Evolutionary conservation across 2,797 vertebrate species (phyloP), one percentile per base, ranked within the genome.

Genomic region (Holocentrus rufus): DNA sequence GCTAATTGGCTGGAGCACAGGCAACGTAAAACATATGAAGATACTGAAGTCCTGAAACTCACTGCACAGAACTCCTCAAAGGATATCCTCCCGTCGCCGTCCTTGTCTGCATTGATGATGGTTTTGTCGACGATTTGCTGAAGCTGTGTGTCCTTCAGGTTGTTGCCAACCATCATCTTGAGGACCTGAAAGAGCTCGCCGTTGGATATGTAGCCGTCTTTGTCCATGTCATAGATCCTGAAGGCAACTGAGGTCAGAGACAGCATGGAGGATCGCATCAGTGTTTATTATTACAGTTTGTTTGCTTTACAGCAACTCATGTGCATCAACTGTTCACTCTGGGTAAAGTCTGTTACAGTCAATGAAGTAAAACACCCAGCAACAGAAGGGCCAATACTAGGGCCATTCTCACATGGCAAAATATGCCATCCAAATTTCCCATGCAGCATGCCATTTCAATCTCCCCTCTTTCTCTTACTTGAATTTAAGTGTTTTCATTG

Each of bases 111-210:
- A 82, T 96, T 96, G 92, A 97, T 96, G 92, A 93, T 93, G 82
- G 89, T 93, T 66, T 93, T 93, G 84, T 93, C 91, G 0, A 92
- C 91, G 10, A 97, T 97, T 90, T 97, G 96, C 92, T 97, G 96
- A 81, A 97, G 95, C 86, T 97, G 96, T 46, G 95, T 97, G 92
- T 97, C 96, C 91, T 97, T 97, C 89, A 97, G 94, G 92, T 97
- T 97, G 93, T 95, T 97, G 72, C 96, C 96, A 81, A 97, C 96
- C 96, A 97, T 97, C 96, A 96, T 96, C 92, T 97, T 97, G 81
- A 97, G 92, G 82, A 97, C 96, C 88, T 97, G 96, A 93, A 97
- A 97, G 69, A 97, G 95, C 87, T 97, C 96, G 3, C 96, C 96
- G 42, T 97, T 97, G 84, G 96, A 97, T 86, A 97, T 97, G 87